Percentiles rank a stretch among this genome's conserved stretches.
These are phyloP conservation scores for Plutomurus gul DNA, from an alignment of 1,140 invertebrate species.

Conservation along the genomic window DNA sequence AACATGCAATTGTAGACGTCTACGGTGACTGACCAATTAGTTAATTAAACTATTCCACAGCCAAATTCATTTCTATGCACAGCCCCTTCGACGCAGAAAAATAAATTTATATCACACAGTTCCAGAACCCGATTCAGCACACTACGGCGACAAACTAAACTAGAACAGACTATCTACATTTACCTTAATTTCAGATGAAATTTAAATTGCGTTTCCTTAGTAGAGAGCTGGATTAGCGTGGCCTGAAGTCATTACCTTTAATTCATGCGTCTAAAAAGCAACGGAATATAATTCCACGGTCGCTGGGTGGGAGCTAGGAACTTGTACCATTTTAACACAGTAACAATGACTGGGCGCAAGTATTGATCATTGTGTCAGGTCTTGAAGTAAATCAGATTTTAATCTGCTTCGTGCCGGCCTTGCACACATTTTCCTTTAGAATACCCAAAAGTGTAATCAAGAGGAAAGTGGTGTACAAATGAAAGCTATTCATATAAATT, in stretches of 20 bases:
- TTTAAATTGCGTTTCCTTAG: background rate
- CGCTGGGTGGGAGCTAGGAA: background rate
- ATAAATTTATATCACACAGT: too few relatives aligned
- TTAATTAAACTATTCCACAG: background rate
- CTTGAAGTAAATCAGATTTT: conserved; percentile 2
- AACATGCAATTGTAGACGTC: too few relatives aligned
- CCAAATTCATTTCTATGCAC: background rate
- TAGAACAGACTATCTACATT: background rate
- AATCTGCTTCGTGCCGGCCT: background rate
- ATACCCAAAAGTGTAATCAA: background rate
- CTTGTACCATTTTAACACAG: background rate
- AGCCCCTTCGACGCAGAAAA: too few relatives aligned
- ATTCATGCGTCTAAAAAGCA: background rate
- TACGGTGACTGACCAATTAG: background rate
- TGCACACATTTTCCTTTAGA: background rate
- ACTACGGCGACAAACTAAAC: too few relatives aligned
- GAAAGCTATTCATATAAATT: too few relatives aligned
- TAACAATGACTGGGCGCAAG: background rate
- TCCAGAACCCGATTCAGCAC: too few relatives aligned
- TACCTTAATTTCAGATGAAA: background rate
- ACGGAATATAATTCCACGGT: background rate
- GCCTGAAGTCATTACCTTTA: background rate
- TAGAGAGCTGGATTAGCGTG: background rate
- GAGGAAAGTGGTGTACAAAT: background rate
- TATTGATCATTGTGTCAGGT: background rate